Conservation (phyloP, 1,140 invertebrate species). For the Tetramorium alpestre region DNA sequence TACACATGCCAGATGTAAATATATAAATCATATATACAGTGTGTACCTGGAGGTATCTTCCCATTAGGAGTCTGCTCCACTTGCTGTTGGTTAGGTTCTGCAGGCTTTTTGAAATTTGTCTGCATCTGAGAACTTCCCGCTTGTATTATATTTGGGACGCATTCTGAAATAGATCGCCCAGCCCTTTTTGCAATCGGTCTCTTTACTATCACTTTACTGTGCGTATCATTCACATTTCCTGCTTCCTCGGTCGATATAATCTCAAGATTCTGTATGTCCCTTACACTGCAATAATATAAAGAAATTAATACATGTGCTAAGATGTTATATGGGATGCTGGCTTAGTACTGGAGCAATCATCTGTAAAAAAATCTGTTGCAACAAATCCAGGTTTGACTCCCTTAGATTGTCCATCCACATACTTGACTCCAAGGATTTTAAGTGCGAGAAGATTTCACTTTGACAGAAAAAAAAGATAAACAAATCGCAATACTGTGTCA, state of each 20-base stretch:
- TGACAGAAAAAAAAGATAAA: not conserved
- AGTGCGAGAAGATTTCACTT: not conserved
- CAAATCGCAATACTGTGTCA: not conserved
- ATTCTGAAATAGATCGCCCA: constrained; percentile 85
- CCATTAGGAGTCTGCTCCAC: constrained; percentile 80
- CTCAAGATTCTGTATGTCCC: constrained; percentile 87
- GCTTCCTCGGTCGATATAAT: constrained; percentile 87
- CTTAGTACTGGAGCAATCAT: not conserved
- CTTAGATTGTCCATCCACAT: not conserved
- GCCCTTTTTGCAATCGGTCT: constrained; percentile 87
- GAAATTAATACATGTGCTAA: not conserved
- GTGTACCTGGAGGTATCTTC: constrained; percentile 78
- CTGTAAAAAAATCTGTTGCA: not conserved
- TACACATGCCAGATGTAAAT: not conserved
- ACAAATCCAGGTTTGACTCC: not conserved
- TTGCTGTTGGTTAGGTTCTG: constrained; percentile 67
- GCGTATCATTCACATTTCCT: constrained; percentile 74
- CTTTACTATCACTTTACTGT: constrained; percentile 86
- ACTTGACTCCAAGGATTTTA: not conserved
- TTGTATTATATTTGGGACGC: constrained; percentile 75
- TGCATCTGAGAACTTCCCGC: constrained; percentile 62
- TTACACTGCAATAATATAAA: constrained; percentile 85
- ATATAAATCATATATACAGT: constrained; percentile 72
- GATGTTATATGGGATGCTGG: not conserved
- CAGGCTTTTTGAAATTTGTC: constrained; percentile 75